Percentiles rank a stretch among this genome's conserved stretches.
phyloP scores from a whole-genome alignment of 2,797 vertebrate genomes.

The Cossypha niveicapilla region DNA sequence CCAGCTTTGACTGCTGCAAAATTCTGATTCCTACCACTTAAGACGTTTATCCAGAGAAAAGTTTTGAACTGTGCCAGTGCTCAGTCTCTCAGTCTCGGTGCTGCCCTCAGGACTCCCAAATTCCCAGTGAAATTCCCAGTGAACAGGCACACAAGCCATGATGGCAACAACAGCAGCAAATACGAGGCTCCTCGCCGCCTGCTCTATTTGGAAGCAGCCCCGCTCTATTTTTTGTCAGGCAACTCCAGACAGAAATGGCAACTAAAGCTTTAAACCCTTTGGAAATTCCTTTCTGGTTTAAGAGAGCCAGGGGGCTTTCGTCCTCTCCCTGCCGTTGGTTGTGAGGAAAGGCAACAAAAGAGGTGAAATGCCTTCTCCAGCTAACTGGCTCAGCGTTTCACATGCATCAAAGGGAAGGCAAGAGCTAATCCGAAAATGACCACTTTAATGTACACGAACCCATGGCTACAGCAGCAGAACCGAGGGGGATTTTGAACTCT shows the following conservation, averaged over 20 bases:
- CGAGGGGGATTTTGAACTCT: constrained; percentile 14
- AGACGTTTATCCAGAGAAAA: neutral
- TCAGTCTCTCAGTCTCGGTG: neutral
- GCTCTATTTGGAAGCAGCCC: constrained; percentile 72
- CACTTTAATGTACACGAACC: constrained; percentile 54
- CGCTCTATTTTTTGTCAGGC: constrained; percentile 59
- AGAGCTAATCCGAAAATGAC: constrained; percentile 64
- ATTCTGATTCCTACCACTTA: neutral
- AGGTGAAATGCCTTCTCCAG: constrained; percentile 71
- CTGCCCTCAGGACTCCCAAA: neutral
- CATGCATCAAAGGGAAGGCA: constrained; percentile 60
- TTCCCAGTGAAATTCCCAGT: neutral
- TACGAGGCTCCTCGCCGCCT: constrained; percentile 1
- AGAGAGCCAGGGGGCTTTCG: constrained; percentile 52
- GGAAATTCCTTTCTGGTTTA: constrained; percentile 64
- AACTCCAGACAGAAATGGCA: constrained; percentile 39
- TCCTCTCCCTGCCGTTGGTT: constrained; percentile 25
- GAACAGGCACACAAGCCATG: neutral
- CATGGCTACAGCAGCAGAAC: constrained; percentile 52
- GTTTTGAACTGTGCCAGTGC: neutral
- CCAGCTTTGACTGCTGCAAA: neutral
- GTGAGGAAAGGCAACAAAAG: constrained; percentile 68
- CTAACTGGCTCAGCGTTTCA: constrained; percentile 62
- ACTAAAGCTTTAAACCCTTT: constrained; percentile 56
- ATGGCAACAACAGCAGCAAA: neutral